Conservation (phyloP, 2,888 invertebrate genomes). For the Latheticus oryzae region DNA sequence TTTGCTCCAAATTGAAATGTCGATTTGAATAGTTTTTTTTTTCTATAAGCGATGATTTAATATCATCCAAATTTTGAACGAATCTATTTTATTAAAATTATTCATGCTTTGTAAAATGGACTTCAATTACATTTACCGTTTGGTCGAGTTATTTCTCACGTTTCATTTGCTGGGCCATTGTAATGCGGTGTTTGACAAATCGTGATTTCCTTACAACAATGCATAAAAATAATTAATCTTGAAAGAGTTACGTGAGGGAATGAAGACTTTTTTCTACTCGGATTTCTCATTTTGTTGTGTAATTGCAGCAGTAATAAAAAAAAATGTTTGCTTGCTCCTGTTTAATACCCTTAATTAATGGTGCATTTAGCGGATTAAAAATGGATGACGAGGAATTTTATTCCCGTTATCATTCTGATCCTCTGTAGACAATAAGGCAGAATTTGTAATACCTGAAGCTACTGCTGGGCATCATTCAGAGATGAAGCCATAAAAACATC, state of each 20-base stretch:
- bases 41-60: constrained; percentile 21
- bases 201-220: constrained; percentile 51
- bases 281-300: constrained; percentile 8
- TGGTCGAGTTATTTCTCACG: constrained; percentile 51
- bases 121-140: constrained; percentile 52
- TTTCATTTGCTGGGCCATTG: constrained; percentile 50
- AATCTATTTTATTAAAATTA: constrained; percentile 48
- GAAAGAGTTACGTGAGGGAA: constrained; percentile 39
- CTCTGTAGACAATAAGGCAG: constrained; percentile 21
- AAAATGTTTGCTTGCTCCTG: constrained; percentile 9
- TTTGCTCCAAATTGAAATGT: constrained; percentile 30
- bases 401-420: constrained; percentile 15
- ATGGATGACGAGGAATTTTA: constrained; percentile 20
- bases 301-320: constrained; percentile 19
- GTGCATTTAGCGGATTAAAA: constrained; percentile 31
- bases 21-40: constrained; percentile 21
- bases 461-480: constrained; percentile 12
- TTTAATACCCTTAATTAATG: constrained; percentile 26
- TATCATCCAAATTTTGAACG: constrained; percentile 32
- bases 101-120: constrained; percentile 48
- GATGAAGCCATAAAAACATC: constrained; percentile 27
- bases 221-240: constrained; percentile 51
- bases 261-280: constrained; percentile 18
- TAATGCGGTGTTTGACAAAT: constrained; percentile 52
- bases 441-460: constrained; percentile 28